Evolutionary conservation across 1,140 invertebrate genomes (phyloP).

Genomic region (Calephelis nemesis): DNA sequence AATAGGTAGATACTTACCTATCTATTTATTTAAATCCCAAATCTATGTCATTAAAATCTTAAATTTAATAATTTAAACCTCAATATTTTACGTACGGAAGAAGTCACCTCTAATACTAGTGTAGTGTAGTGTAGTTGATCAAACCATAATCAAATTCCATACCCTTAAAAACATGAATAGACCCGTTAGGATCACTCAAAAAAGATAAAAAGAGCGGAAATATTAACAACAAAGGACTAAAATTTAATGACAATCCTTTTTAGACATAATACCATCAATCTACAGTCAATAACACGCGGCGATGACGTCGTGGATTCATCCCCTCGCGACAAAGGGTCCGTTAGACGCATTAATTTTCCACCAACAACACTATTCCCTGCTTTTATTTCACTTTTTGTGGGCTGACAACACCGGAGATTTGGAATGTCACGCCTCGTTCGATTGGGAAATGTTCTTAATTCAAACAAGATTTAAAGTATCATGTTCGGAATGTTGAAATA

Average conservation of each 20-base stretch:
- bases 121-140: too few relatives aligned
- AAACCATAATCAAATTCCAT: neutral
- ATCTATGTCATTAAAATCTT: too few relatives aligned
- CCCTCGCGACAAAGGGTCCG: constrained; percentile 28
- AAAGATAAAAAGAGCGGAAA: constrained; percentile 28
- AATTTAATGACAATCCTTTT: constrained; percentile 37
- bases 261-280: constrained; percentile 31
- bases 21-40: too few relatives aligned
- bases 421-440: constrained; percentile 66
- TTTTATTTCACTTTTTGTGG: constrained; percentile 49
- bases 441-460: constrained; percentile 44
- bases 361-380: constrained; percentile 35
- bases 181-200: constrained; percentile 15
- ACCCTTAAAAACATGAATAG: constrained; percentile 25
- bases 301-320: constrained; percentile 28
- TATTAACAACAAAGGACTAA: constrained; percentile 28
- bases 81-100: too few relatives aligned
- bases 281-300: constrained; percentile 21
- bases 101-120: too few relatives aligned
- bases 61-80: too few relatives aligned
- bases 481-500: too few relatives aligned
- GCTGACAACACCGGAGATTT: constrained; percentile 60
- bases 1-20: too few relatives aligned
- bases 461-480: constrained; percentile 18
- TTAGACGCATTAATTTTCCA: constrained; percentile 52